Percentiles rank a stretch among this genome's conserved stretches.
phyloP scores from a whole-genome alignment of 2,888 invertebrate species.

The Drosophila diplacantha region DNA sequence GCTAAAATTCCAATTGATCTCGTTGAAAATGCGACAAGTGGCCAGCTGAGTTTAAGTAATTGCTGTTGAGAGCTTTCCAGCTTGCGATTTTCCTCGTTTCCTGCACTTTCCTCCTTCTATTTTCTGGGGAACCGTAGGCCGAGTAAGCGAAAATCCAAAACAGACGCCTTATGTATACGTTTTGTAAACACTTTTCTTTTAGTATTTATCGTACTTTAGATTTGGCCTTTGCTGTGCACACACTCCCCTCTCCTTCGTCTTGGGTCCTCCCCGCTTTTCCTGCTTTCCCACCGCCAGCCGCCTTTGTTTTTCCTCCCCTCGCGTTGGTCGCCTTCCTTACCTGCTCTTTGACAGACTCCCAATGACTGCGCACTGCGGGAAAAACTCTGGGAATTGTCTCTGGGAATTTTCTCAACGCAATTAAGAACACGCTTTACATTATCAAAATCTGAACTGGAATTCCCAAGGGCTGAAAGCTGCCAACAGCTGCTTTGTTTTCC shows the following conservation, averaged over 20 bases:
- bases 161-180: conserved; percentile 35
- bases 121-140: conserved; percentile 10
- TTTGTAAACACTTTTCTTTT: conserved; percentile 37
- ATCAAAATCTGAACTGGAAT: no score
- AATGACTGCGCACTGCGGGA: neutral
- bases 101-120: neutral
- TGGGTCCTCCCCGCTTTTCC: neutral
- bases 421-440: neutral
- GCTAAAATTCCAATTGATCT: neutral
- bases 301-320: conserved; percentile 1
- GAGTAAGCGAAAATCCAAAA: conserved; percentile 32
- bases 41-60: neutral
- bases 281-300: neutral
- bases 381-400: neutral
- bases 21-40: neutral
- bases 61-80: conserved; percentile 5
- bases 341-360: conserved; percentile 13
- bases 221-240: conserved; percentile 60
- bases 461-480: neutral
- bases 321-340: neutral
- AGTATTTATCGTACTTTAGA: conserved; percentile 63
- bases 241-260: conserved; percentile 15
- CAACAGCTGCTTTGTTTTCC: no score
- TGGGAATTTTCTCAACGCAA: neutral
- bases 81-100: neutral